phyloP scores from a whole-genome alignment of 2,113 vertebrate species.

The Arenaria interpres region DNA sequence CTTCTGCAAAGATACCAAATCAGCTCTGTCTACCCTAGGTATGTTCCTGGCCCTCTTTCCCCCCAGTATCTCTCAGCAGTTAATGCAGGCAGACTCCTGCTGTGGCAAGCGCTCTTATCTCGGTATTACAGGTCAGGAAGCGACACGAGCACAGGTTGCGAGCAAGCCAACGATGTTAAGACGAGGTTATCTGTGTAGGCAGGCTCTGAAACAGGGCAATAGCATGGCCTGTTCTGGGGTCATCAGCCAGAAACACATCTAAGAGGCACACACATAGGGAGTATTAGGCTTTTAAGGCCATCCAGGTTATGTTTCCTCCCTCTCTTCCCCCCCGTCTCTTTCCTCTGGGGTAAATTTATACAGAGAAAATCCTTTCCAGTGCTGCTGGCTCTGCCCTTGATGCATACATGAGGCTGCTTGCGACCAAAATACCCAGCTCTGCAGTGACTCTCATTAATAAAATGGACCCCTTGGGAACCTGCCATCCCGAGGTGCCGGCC shows the following conservation, averaged over 20 bases:
- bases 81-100: neutral
- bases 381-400: neutral
- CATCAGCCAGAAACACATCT: neutral
- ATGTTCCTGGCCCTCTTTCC: neutral
- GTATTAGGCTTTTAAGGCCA: neutral
- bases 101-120: neutral
- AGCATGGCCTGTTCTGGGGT: neutral
- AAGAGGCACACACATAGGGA: neutral
- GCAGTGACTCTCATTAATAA: neutral
- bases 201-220: neutral
- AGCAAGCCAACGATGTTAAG: neutral
- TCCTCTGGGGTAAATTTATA: neutral
- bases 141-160: neutral
- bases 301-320: neutral
- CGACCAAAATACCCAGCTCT: neutral
- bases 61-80: neutral
- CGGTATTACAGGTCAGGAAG: neutral
- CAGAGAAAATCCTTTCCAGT: neutral
- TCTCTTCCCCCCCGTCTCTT: neutral
- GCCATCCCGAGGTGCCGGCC: neutral
- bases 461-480: neutral
- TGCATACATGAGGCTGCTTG: neutral
- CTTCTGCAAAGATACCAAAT: neutral
- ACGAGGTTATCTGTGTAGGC: neutral
- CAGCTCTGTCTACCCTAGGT: neutral